Percentiles rank a stretch among this genome's conserved stretches.
Evolutionary conservation across 2,888 invertebrate genomes (phyloP).

Genomic region (Scaptomyza tumidula): DNA sequence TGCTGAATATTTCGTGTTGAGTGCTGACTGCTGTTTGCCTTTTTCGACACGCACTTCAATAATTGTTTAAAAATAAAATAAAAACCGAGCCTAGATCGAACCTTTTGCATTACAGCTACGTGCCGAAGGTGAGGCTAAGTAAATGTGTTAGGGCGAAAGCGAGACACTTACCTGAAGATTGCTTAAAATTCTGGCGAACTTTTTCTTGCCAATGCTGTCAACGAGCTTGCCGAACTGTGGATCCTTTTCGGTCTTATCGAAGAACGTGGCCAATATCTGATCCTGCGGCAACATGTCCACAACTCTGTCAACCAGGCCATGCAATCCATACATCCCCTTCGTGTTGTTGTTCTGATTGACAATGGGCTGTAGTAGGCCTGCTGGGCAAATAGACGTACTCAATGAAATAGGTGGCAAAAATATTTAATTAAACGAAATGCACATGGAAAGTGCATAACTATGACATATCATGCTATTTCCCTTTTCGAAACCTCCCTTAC

Average conservation of each 20-base stretch:
- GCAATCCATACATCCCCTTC: slow-evolving; percentile 78
- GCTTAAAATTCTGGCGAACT: slow-evolving; percentile 78
- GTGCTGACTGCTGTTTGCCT: slow-evolving; percentile 31
- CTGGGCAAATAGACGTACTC: slow-evolving; percentile 1
- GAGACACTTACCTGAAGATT: slow-evolving; percentile 81
- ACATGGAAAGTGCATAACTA: slow-evolving; percentile 18
- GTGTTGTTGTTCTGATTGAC: slow-evolving; percentile 17
- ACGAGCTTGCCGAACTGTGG: slow-evolving; percentile 82
- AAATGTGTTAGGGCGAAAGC: no score
- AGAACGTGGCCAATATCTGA: slow-evolving; percentile 83
- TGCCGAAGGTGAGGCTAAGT: slow-evolving; percentile 30
- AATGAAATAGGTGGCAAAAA: slow-evolving; percentile 36
- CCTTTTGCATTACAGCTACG: slow-evolving; percentile 38
- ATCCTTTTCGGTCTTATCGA: slow-evolving; percentile 83
- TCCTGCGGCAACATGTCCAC: slow-evolving; percentile 83
- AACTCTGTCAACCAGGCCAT: slow-evolving; percentile 83
- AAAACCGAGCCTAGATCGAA: slow-evolving; percentile 16
- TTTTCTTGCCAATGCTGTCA: slow-evolving; percentile 80
- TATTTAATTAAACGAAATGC: slow-evolving; percentile 57
- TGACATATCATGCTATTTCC: background rate
- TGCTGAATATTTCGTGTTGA: slow-evolving; percentile 8
- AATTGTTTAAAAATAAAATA: slow-evolving; percentile 38
- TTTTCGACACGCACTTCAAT: slow-evolving; percentile 29
- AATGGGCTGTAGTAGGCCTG: slow-evolving; percentile 38
- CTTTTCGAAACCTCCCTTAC: no score